phyloP scores from a whole-genome alignment of 2,797 vertebrate genomes.

The Trachops cirrhosus region DNA sequence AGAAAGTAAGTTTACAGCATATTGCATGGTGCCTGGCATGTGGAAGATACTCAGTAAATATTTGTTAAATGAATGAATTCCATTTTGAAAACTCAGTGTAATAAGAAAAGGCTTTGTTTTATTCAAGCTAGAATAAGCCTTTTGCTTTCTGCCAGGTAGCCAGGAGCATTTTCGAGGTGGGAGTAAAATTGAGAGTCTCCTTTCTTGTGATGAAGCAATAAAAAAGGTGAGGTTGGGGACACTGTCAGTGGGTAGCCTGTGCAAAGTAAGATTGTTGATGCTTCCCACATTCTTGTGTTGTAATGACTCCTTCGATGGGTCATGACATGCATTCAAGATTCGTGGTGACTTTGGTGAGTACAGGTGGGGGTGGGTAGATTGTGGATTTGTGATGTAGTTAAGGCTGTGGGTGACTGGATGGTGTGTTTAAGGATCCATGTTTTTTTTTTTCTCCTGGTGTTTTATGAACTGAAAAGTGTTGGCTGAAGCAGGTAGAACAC shows the following conservation, averaged over 20 bases:
- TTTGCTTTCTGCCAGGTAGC: slow-evolving; percentile 28
- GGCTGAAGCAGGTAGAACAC: background rate
- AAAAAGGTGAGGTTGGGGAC: background rate
- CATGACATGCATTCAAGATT: background rate
- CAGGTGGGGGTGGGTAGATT: background rate
- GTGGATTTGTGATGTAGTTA: background rate
- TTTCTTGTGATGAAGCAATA: slow-evolving; percentile 20
- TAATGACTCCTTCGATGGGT: background rate
- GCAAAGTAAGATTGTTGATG: background rate
- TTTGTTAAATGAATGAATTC: background rate
- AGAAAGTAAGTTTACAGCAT: background rate
- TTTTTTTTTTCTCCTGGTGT: background rate
- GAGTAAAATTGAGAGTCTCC: slow-evolving; percentile 3
- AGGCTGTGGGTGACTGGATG: background rate
- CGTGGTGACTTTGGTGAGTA: background rate
- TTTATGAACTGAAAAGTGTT: background rate
- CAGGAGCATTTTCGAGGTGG: slow-evolving; percentile 28
- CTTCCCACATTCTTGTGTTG: background rate
- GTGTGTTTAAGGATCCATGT: background rate
- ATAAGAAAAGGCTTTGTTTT: slow-evolving; percentile 42
- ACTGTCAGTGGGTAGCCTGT: background rate
- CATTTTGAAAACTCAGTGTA: background rate
- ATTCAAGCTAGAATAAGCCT: slow-evolving; percentile 18
- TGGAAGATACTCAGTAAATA: background rate
- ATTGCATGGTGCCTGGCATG: background rate